A percentile compares a stretch with the other conserved stretches of the same genome.
phyloP scores from a whole-genome alignment of 2,113 vertebrate species.

The Colistium nudipinnis region DNA sequence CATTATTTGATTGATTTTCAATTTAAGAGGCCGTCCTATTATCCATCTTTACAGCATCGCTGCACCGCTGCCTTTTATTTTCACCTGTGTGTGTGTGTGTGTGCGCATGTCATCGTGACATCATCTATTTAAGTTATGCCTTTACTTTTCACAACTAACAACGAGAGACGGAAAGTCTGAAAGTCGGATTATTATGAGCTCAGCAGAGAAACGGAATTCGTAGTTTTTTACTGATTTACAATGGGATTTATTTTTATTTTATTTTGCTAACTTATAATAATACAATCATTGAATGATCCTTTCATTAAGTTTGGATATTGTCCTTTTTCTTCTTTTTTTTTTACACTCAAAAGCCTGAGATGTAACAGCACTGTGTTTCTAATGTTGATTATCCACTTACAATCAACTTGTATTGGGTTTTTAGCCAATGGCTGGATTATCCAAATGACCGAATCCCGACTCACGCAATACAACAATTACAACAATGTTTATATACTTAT shows the following conservation, averaged over 20 bases:
- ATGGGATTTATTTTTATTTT: not conserved
- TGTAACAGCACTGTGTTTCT: not conserved
- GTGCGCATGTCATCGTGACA: too few species aligned
- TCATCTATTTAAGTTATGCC: too few species aligned
- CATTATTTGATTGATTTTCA: too few species aligned
- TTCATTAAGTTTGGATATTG: not conserved
- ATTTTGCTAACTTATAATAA: too few species aligned
- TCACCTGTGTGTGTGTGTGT: too few species aligned
- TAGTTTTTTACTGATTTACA: not conserved
- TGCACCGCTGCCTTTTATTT: too few species aligned
- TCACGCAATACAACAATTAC: conserved; percentile 3
- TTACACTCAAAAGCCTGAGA: not conserved
- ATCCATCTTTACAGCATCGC: too few species aligned
- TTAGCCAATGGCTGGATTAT: conserved; percentile 16
- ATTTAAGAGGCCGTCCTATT: too few species aligned
- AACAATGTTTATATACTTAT: conserved; percentile 7
- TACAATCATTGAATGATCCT: not conserved
- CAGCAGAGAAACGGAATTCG: too few species aligned
- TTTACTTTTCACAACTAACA: too few species aligned
- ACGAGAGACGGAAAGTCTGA: too few species aligned
- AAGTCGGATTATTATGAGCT: not conserved
- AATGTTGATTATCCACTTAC: conserved; percentile 13
- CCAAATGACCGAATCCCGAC: conserved; percentile 2
- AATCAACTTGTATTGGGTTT: conserved; percentile 12
- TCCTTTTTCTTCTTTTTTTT: too few species aligned